A percentile compares a stretch with the other conserved stretches of the same genome.
Conservation (phyloP, 2,797 vertebrate genomes). For the Tragopan temminckii region DNA sequence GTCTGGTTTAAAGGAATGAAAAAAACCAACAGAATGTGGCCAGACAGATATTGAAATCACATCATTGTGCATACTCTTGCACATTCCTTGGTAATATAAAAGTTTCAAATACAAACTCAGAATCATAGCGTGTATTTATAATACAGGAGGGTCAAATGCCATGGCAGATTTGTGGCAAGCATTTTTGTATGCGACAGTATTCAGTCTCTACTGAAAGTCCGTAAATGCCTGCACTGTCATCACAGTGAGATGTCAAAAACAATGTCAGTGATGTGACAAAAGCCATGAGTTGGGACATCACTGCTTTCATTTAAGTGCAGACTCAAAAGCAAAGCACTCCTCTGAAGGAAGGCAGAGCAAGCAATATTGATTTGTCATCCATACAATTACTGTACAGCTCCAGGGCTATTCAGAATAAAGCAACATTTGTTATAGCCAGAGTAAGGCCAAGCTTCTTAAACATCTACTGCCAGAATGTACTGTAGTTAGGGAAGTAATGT, state of each 20-base stretch:
- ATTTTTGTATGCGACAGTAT: background rate
- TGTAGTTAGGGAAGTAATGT: background rate
- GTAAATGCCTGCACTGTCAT: background rate
- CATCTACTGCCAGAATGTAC: background rate
- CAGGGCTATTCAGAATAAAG: conserved; percentile 12
- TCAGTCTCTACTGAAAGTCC: background rate
- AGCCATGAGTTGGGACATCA: background rate
- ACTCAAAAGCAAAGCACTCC: background rate
- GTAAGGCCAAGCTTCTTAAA: background rate
- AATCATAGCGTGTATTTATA: background rate
- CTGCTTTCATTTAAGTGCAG: background rate
- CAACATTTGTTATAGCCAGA: background rate
- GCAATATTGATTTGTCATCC: conserved; percentile 7
- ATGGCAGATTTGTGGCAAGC: background rate
- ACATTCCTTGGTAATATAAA: background rate
- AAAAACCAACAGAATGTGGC: background rate
- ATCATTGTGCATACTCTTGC: background rate
- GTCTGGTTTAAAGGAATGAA: background rate
- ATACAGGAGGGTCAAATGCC: background rate
- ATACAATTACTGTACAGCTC: background rate
- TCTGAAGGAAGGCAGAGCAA: background rate
- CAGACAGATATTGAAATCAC: background rate
- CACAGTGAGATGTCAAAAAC: background rate
- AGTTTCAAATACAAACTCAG: background rate
- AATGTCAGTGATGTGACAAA: background rate